A percentile compares a stretch with the other conserved stretches of the same genome.
phyloP scores from a whole-genome alignment of 1,140 invertebrate species.

The Leguminivora glycinivorella region DNA sequence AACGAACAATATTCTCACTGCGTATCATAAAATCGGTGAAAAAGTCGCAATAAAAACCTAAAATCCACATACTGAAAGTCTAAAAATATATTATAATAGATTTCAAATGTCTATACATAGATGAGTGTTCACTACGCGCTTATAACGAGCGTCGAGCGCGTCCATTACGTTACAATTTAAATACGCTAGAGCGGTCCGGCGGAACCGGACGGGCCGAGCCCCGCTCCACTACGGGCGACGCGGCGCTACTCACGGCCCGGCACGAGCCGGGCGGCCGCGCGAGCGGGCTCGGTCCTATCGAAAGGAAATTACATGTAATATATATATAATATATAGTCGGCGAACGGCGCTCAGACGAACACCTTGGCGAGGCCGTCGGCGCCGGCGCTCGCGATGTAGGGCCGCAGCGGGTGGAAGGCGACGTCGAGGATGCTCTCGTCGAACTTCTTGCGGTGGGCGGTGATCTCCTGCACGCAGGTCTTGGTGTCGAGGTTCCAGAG shows the following conservation, averaged over 20 bases:
- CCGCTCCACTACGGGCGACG: constrained; percentile 40
- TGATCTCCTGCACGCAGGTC: constrained; percentile 99
- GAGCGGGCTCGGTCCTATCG: neutral
- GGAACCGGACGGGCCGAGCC: constrained; percentile 32
- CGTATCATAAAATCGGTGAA: constrained; percentile 72
- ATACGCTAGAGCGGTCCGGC: constrained; percentile 55
- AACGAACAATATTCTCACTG: constrained; percentile 72
- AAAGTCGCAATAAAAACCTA: constrained; percentile 75
- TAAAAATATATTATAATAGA: constrained; percentile 78
- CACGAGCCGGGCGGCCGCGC: neutral
- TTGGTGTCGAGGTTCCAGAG: constrained; percentile 99
- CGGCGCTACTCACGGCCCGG: constrained; percentile 29
- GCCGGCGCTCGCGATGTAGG: constrained; percentile 98
- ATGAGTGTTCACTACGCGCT: constrained; percentile 74
- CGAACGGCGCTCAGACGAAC: constrained; percentile 84
- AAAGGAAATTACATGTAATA: constrained; percentile 49
- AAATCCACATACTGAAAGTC: constrained; percentile 76
- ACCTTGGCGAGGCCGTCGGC: constrained; percentile 99
- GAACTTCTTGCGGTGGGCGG: constrained; percentile 99
- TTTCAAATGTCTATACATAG: constrained; percentile 77
- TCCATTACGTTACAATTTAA: constrained; percentile 62
- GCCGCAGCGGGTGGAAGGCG: constrained; percentile 98
- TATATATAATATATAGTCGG: constrained; percentile 46
- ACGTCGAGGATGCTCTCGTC: constrained; percentile 99
- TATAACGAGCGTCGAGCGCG: constrained; percentile 56